A percentile compares a stretch with the other conserved stretches of the same genome.
Conservation (phyloP, 2,797 vertebrate genomes). For the Peromyscus eremicus region DNA sequence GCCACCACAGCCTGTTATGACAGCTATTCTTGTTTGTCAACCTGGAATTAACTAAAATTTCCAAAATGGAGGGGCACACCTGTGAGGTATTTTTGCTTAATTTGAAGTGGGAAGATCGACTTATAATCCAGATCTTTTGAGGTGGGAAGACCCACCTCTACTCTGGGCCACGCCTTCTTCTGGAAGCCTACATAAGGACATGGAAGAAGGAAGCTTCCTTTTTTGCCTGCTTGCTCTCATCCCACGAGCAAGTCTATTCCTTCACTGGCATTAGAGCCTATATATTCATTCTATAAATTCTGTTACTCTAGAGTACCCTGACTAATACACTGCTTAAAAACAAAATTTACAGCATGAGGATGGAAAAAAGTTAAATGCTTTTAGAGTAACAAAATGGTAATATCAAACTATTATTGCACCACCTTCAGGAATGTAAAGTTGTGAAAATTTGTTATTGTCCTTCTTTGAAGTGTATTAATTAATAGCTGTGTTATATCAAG, state of each 20-base stretch:
- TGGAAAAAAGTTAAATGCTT: background rate
- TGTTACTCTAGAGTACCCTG: background rate
- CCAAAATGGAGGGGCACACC: background rate
- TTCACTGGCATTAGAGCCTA: background rate
- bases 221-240: background rate
- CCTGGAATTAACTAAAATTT: background rate
- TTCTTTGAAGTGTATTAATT: background rate
- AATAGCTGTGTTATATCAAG: background rate
- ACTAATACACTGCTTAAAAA: conserved; percentile 49
- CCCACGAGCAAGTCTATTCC: background rate
- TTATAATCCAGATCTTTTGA: background rate
- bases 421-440: conserved; percentile 29
- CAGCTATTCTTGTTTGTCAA: background rate
- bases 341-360: background rate
- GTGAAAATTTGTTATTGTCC: background rate
- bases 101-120: background rate
- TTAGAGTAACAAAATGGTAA: conserved; percentile 28
- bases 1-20: no score
- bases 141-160: background rate
- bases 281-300: background rate
- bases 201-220: background rate
- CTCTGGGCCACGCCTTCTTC: background rate
- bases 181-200: background rate
- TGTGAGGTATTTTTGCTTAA: background rate
- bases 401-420: background rate